Evolutionary conservation across 1,140 invertebrate genomes (phyloP).

Genomic region (Zaprionus tsacasi): DNA sequence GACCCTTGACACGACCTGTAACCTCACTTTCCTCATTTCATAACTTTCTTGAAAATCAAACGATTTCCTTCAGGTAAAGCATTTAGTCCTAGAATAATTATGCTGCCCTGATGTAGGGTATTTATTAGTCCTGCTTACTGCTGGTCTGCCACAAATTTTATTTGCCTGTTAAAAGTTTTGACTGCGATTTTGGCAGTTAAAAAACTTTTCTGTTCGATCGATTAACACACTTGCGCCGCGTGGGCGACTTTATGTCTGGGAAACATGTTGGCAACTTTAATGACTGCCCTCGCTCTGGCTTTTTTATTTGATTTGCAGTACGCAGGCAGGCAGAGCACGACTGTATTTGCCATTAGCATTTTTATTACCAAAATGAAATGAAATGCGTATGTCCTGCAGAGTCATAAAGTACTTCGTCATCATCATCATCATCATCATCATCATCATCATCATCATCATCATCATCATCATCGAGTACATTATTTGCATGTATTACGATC

Average conservation of each 20-base stretch:
- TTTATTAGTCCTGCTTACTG: background rate
- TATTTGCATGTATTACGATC: constrained; percentile 17
- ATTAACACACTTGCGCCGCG: constrained; percentile 36
- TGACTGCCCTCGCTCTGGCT: constrained; percentile 13
- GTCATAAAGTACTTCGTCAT: constrained; percentile 4
- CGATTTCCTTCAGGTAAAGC: too few species aligned
- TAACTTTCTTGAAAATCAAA: too few species aligned
- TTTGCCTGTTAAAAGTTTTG: constrained; percentile 15
- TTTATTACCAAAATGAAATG: constrained; percentile 14
- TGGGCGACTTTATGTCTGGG: constrained; percentile 25
- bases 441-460: background rate
- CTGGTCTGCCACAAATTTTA: background rate
- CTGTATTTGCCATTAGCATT: constrained; percentile 36
- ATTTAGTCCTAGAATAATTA: too few species aligned
- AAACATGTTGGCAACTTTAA: constrained; percentile 37
- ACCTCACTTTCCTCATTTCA: too few species aligned
- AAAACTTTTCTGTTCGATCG: constrained; percentile 2
- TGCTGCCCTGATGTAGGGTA: background rate
- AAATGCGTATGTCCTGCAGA: constrained; percentile 17
- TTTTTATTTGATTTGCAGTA: background rate
- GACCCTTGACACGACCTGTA: too few species aligned
- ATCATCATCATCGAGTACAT: background rate
- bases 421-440: constrained; percentile 1
- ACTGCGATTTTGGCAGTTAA: background rate
- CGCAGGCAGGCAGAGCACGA: background rate